Base-by-base conservation (phyloP, 2,797 vertebrate species). In the Acrossocheilus fasciatus region DNA sequence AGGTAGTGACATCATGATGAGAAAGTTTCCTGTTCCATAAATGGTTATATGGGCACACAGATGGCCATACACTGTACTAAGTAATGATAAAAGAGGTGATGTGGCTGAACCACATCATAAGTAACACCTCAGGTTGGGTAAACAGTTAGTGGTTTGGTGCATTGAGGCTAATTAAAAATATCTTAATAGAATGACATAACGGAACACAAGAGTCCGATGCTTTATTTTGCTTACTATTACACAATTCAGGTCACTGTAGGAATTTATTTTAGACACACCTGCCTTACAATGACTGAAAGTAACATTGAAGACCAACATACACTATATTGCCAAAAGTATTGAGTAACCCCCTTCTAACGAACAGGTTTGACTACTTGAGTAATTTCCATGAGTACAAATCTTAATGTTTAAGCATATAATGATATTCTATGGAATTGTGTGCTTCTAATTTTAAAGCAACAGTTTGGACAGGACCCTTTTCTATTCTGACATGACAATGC, bases 1-100 rank as follows among this genome's bases (percentile, higher is more conserved):
- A 77, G 76, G 86, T 70, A 34, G 23, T 89, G 84, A 89, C 88
- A 86, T 87, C 83, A 88, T 59, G 23, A 86, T 76, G 84, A 88
- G 39, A 39, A 69, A 17, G 79, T 79, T 79, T 84, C 70, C 84
- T 78, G 76, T 59, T 20, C 54, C 69, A 43, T 82, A 76, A 68
- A 36, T 2, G 14, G 36, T 75, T 20, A n/a, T 54, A 69, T 18
- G 23, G 57, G 47, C n/a, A 59, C 39, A 72, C 15, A 66, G 8
- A 43, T 10, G 45, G 52, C 43, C 57, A 39, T 64, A 30, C 47
- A 57, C 26, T 45, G n/a, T 75, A 79, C 57, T 10, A 50, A 77
- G 66, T 70, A 79, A 77, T 30, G 74, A 54, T 43, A 84, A 39
- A 59, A 20, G 10, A 41, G n/a, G n/a, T 85, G 64, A 57, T 75